Percentiles rank a stretch among this genome's conserved stretches.
phyloP scores from a whole-genome alignment of 2,888 invertebrate species.

The Bombylius discolor region DNA sequence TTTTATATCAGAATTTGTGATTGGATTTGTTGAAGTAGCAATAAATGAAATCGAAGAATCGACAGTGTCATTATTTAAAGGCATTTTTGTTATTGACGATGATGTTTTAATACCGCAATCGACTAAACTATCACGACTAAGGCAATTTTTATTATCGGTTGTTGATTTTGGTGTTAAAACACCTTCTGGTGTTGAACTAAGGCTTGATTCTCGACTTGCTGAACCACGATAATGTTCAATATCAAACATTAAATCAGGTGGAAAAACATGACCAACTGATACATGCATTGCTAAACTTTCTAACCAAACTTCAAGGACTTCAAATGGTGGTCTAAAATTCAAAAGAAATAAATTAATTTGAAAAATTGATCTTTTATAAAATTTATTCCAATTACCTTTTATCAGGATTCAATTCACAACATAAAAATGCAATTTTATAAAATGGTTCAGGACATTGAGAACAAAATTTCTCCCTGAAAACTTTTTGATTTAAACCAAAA shows the following conservation, averaged over 20 bases:
- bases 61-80: background rate
- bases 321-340: slow-evolving; percentile 65
- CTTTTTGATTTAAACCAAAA: slow-evolving; percentile 79
- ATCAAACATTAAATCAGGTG: slow-evolving; percentile 57
- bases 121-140: slow-evolving; percentile 31
- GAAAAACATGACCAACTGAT: slow-evolving; percentile 47
- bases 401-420: slow-evolving; percentile 84
- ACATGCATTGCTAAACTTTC: slow-evolving; percentile 64
- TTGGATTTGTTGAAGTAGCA: background rate
- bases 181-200: slow-evolving; percentile 33
- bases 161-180: slow-evolving; percentile 28
- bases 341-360: background rate
- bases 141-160: slow-evolving; percentile 19
- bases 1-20: background rate
- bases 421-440: slow-evolving; percentile 76
- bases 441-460: slow-evolving; percentile 69
- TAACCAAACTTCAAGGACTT: slow-evolving; percentile 79
- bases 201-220: slow-evolving; percentile 28
- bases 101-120: slow-evolving; percentile 11
- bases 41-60: background rate
- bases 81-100: background rate
- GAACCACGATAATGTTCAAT: slow-evolving; percentile 55
- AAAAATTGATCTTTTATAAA: no score
- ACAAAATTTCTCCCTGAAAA: slow-evolving; percentile 80
- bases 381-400: slow-evolving; percentile 44